These are phyloP conservation scores for Harmothoe impar DNA, from an alignment of 2,888 invertebrate species.

Conservation along the genomic window DNA sequence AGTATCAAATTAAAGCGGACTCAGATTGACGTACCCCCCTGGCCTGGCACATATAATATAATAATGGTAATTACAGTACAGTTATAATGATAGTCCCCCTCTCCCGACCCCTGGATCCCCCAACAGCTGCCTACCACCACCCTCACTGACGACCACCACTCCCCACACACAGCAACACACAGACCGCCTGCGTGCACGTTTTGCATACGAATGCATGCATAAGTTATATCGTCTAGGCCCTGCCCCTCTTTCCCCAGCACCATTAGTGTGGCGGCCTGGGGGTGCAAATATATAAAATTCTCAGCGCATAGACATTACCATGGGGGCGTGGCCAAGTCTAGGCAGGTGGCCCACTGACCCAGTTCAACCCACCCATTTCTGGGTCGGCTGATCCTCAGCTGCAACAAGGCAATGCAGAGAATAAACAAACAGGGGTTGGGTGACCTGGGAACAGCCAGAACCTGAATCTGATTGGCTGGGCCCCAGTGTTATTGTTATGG, in stretches of 20 bases:
- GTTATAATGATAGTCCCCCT: too few species aligned
- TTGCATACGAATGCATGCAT: slow-evolving; percentile 61
- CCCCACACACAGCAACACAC: not conserved
- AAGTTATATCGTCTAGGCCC: slow-evolving; percentile 42
- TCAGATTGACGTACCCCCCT: too few species aligned
- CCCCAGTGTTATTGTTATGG: not conserved
- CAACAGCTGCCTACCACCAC: not conserved
- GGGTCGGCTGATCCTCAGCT: slow-evolving; percentile 42
- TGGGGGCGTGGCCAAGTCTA: slow-evolving; percentile 34
- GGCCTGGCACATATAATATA: too few species aligned
- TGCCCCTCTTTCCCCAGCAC: not conserved
- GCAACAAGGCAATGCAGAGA: slow-evolving; percentile 48
- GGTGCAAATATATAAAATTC: not conserved
- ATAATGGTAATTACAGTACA: too few species aligned
- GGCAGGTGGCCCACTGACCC: slow-evolving; percentile 31
- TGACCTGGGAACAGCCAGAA: slow-evolving; percentile 25
- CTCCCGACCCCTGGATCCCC: not conserved
- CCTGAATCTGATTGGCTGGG: not conserved
- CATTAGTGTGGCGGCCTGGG: not conserved
- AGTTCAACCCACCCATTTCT: slow-evolving; percentile 4
- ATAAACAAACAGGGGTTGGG: slow-evolving; percentile 10
- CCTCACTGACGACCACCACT: not conserved
- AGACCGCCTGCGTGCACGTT: not conserved
- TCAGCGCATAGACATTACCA: not conserved
- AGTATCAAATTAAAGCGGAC: too few species aligned